Conservation (phyloP, 2,888 invertebrate species). For the Drosophila neoperkinsi region DNA sequence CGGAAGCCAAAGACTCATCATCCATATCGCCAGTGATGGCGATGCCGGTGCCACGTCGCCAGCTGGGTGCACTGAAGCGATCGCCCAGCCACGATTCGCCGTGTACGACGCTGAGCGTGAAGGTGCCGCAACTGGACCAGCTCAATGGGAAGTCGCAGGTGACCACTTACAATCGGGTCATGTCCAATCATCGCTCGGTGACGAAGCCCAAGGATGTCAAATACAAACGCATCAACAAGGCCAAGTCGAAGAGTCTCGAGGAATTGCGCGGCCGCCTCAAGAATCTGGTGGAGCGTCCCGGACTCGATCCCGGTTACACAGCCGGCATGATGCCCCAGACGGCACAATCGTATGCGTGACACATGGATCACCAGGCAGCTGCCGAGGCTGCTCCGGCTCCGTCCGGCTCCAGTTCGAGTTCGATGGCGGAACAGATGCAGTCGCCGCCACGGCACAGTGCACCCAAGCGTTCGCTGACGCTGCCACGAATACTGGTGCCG, state of each 20-base stretch:
- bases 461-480: constrained; percentile 80
- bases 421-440: constrained; percentile 47
- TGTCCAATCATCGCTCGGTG: constrained; percentile 95
- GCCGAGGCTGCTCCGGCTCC: constrained; percentile 7
- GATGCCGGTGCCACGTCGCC: constrained; percentile 61
- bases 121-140: constrained; percentile 70
- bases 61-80: constrained; percentile 64
- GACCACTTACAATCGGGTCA: constrained; percentile 93
- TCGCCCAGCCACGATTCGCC: constrained; percentile 72
- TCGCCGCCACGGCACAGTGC: constrained; percentile 61
- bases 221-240: constrained; percentile 95
- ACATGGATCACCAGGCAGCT: constrained; percentile 50
- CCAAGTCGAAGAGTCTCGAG: constrained; percentile 94
- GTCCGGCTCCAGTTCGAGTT: constrained; percentile 15
- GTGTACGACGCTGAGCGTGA: constrained; percentile 73
- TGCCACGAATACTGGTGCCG: constrained; percentile 78
- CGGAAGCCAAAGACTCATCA: constrained; percentile 62
- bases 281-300: constrained; percentile 93
- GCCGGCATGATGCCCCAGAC: constrained; percentile 83
- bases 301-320: constrained; percentile 69
- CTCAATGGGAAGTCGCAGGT: constrained; percentile 86
- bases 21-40: constrained; percentile 28
- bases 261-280: constrained; percentile 92
- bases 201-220: constrained; percentile 96
- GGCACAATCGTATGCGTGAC: constrained; percentile 88